phyloP scores from a whole-genome alignment of 2,113 vertebrate genomes.

The Pachypanchax playfairii region DNA sequence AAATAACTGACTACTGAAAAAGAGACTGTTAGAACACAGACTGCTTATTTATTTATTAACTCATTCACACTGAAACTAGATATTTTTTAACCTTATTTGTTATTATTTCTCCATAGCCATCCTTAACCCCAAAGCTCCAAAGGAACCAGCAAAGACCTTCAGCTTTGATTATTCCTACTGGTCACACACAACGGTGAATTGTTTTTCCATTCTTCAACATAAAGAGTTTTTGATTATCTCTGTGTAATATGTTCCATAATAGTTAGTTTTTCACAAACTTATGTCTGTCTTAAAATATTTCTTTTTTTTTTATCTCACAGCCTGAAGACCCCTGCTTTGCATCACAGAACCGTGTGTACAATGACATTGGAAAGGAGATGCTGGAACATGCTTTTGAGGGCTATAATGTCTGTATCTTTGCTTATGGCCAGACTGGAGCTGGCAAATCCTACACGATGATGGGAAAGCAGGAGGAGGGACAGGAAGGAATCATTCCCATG shows the following conservation, averaged over 20 bases:
- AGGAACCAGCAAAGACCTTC: slow-evolving; percentile 97
- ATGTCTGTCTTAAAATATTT: fast-evolving
- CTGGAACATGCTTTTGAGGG: slow-evolving; percentile 95
- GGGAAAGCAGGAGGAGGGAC: slow-evolving; percentile 98
- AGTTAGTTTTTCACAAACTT: neutral
- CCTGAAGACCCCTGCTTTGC: slow-evolving; percentile 93
- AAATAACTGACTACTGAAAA: neutral
- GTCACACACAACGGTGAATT: slow-evolving; percentile 95
- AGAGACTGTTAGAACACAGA: neutral
- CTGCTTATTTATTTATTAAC: neutral
- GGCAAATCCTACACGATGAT: slow-evolving; percentile 99
- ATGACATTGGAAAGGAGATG: slow-evolving; percentile 99
- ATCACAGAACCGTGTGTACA: slow-evolving; percentile 93
- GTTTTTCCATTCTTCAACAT: no score
- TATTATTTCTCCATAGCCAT: slow-evolving; percentile 83
- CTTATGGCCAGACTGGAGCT: slow-evolving; percentile 97
- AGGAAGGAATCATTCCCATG: slow-evolving; percentile 98
- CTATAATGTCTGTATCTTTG: slow-evolving; percentile 98
- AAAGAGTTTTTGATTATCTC: no score
- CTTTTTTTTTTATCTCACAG: slow-evolving; percentile 68
- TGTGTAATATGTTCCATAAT: no score
- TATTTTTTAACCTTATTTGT: slow-evolving; percentile 14
- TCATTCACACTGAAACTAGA: neutral
- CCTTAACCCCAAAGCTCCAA: slow-evolving; percentile 97
- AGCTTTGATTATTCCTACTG: slow-evolving; percentile 99